These are phyloP conservation scores for Carassius gibelio DNA, from an alignment of 2,113 vertebrate species.

Conservation along the genomic window DNA sequence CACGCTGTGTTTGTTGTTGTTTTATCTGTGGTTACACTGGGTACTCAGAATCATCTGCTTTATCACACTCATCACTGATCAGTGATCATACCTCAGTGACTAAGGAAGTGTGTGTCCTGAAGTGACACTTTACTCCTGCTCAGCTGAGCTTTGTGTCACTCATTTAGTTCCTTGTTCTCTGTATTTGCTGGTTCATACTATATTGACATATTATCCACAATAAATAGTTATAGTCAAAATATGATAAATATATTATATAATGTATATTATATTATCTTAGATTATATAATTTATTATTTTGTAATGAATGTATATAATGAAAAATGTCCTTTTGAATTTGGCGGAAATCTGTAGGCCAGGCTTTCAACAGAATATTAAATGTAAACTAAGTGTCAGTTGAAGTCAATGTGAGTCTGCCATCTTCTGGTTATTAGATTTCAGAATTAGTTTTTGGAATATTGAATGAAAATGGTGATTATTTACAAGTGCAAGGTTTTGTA, in stretches of 20 bases:
- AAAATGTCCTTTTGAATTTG: background rate
- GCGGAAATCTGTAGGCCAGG: background rate
- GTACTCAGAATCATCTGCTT: background rate
- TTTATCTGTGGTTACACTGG: background rate
- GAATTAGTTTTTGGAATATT: constrained; percentile 4
- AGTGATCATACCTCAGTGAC: background rate
- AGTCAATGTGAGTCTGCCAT: constrained; percentile 40
- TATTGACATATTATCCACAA: background rate
- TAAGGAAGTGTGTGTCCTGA: background rate
- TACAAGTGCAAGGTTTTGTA: constrained; percentile 40
- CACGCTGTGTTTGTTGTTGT: background rate
- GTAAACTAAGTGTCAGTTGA: background rate
- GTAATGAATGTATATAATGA: background rate
- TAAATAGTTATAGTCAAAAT: background rate
- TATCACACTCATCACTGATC: background rate
- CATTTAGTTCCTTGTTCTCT: background rate
- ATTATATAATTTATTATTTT: background rate
- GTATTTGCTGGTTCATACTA: background rate
- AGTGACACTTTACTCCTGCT: background rate
- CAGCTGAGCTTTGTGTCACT: background rate
- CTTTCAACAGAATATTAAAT: background rate
- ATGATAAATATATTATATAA: too few relatives aligned
- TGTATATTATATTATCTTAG: background rate
- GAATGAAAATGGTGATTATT: constrained; percentile 53
- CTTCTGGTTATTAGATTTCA: constrained; percentile 41